phyloP scores from a whole-genome alignment of 2,888 invertebrate genomes.

The Unio delphinus region DNA sequence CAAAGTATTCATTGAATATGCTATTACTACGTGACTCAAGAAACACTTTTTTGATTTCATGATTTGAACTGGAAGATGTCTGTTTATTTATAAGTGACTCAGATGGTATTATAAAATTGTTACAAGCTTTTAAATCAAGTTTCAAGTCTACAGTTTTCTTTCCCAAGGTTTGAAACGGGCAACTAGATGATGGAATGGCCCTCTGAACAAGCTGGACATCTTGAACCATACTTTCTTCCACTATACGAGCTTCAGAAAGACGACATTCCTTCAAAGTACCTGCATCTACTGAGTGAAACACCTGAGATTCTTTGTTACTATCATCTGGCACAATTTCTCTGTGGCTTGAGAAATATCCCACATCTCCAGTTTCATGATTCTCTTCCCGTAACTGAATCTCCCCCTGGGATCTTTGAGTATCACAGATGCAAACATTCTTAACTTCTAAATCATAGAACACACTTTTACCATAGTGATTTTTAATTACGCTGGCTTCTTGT shows the following conservation, averaged over 20 bases:
- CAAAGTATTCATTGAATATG: constrained; percentile 67
- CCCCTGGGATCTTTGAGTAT: background rate
- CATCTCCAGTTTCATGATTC: background rate
- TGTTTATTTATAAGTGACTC: no score
- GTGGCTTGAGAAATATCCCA: background rate
- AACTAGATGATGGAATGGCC: background rate
- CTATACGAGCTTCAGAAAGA: constrained; percentile 38
- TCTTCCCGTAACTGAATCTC: background rate
- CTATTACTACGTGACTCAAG: constrained; percentile 56
- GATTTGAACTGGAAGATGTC: background rate
- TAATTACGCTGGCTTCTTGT: constrained; percentile 2
- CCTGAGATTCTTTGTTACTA: no score
- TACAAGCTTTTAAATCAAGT: no score
- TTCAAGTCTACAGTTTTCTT: background rate
- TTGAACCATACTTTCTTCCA: constrained; percentile 43
- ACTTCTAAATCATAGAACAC: constrained; percentile 20
- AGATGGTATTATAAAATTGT: no score
- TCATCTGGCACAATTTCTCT: background rate
- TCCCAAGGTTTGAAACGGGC: background rate
- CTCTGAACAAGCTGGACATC: constrained; percentile 44
- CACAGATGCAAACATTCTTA: no score
- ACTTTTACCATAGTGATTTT: constrained; percentile 27
- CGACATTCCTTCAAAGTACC: constrained; percentile 31
- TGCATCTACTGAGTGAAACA: background rate
- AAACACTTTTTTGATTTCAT: constrained; percentile 42